These are phyloP conservation scores for Nomada ruficornis DNA, from an alignment of 2,888 invertebrate species.

Conservation along the genomic window DNA sequence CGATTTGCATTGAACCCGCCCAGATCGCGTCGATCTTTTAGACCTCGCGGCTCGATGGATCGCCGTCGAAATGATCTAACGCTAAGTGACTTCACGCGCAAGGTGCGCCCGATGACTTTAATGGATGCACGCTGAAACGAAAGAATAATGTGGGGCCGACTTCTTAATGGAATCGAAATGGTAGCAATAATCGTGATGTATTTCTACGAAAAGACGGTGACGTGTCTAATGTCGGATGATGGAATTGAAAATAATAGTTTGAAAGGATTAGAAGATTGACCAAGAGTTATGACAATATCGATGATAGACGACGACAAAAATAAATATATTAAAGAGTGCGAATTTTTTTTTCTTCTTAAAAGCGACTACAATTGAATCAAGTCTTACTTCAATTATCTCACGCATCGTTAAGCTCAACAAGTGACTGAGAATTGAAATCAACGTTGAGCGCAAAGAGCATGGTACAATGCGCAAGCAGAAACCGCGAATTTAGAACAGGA, in stretches of 20 bases:
- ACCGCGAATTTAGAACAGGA: not conserved
- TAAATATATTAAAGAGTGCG: not conserved
- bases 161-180: not conserved
- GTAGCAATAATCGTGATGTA: not conserved
- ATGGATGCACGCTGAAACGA: not conserved
- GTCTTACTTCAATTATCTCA: no score
- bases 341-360: no score
- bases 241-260: not conserved
- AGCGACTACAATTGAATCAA: no score
- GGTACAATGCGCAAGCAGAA: not conserved
- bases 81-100: not conserved
- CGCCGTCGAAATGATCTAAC: not conserved
- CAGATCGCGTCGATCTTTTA: slow-evolving; percentile 10
- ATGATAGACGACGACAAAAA: no score
- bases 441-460: not conserved
- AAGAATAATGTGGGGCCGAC: not conserved
- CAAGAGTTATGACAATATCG: no score
- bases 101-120: not conserved
- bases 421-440: not conserved
- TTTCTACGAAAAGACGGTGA: slow-evolving; percentile 3
- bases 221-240: not conserved
- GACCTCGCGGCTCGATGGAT: not conserved
- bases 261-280: no score
- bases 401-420: not conserved
- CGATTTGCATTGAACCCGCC: slow-evolving; percentile 35